Evolutionary conservation across 2,797 vertebrate genomes (phyloP).

Genomic region (Ciconia nigra): DNA sequence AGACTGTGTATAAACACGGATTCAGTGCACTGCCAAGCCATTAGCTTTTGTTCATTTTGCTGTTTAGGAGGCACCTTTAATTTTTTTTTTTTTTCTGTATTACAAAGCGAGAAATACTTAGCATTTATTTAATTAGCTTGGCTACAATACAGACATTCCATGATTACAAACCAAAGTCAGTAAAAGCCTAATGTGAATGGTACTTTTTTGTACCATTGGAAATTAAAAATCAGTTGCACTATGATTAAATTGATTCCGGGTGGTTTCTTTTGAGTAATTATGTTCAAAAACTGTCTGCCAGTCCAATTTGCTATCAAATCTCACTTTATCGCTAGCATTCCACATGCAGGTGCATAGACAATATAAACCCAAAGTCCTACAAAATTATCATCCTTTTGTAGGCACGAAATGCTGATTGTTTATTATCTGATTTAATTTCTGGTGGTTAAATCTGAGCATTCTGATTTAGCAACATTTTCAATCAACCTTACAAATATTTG

Average conservation of each 20-base stretch:
- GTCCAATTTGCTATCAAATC: constrained; percentile 72
- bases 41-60: constrained; percentile 42
- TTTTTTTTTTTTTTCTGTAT: neutral
- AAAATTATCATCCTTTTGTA: constrained; percentile 44
- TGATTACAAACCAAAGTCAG: constrained; percentile 53
- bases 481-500: constrained; percentile 50
- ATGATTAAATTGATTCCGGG: constrained; percentile 73
- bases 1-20: neutral
- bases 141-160: constrained; percentile 15
- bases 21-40: neutral
- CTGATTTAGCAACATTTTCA: constrained; percentile 45
- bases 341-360: constrained; percentile 45
- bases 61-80: constrained; percentile 49
- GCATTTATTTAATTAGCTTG: constrained; percentile 58
- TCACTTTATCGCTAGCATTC: constrained; percentile 48
- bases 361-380: constrained; percentile 15
- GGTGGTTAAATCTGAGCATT: constrained; percentile 20
- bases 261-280: constrained; percentile 73
- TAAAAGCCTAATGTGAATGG: constrained; percentile 19
- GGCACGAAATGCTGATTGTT: constrained; percentile 48
- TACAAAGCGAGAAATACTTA: constrained; percentile 43
- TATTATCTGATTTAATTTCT: constrained; percentile 66
- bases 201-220: constrained; percentile 61
- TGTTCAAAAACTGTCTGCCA: constrained; percentile 69
- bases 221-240: constrained; percentile 70